Percentiles rank a stretch among this genome's conserved stretches.
Conservation (phyloP, 2,113 vertebrate genomes). For the Spea multiplicata region DNA sequence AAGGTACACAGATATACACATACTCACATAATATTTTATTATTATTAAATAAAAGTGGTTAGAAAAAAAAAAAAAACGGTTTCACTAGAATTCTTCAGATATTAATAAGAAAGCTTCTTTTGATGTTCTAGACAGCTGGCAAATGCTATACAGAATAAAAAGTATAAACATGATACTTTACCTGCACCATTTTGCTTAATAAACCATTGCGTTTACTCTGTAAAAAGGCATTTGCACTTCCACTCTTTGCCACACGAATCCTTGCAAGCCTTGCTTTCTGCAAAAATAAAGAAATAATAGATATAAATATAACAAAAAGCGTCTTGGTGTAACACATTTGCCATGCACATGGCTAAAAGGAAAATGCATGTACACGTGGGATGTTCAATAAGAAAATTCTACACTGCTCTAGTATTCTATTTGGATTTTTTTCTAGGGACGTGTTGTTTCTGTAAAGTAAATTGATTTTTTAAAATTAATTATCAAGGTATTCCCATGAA, state of each 20-base stretch:
- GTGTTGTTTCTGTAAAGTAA: conserved; percentile 2
- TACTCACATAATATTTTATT: too few relatives aligned
- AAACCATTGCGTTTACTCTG: conserved; percentile 96
- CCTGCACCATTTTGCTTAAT: conserved; percentile 86
- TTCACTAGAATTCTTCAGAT: too few relatives aligned
- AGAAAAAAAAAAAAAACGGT: too few relatives aligned
- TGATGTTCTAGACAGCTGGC: neutral
- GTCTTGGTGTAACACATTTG: too few relatives aligned
- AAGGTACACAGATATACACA: too few relatives aligned
- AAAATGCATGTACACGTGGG: neutral
- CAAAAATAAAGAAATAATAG: conserved; percentile 51
- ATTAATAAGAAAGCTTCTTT: too few relatives aligned
- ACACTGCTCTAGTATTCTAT: neutral
- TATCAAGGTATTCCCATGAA: conserved; percentile 26
- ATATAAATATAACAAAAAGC: neutral
- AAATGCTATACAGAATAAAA: neutral
- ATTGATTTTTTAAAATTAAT: conserved; percentile 39
- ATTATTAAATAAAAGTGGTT: too few relatives aligned
- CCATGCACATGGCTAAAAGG: too few relatives aligned
- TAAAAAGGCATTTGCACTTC: conserved; percentile 93
- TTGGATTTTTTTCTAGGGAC: too few relatives aligned
- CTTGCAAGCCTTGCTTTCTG: conserved; percentile 96
- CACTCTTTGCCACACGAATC: conserved; percentile 91
- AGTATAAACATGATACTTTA: conserved; percentile 57
- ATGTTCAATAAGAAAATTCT: neutral